These are phyloP conservation scores for Drosophila saltans DNA, from an alignment of 1,140 invertebrate genomes.

Conservation along the genomic window DNA sequence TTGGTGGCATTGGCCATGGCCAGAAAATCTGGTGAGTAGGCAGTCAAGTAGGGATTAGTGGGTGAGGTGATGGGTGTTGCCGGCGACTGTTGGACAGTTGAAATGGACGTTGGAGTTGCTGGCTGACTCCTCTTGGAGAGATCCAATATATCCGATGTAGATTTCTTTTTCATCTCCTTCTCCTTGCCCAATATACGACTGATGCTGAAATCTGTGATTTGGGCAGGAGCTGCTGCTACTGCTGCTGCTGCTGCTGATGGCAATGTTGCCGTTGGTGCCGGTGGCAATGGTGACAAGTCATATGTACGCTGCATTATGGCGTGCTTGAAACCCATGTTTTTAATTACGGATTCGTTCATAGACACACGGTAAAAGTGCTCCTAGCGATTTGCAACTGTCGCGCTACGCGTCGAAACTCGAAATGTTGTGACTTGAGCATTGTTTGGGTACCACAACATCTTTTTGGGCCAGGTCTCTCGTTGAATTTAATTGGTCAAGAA, in stretches of 20 bases:
- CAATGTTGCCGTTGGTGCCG: background rate
- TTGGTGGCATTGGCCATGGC: slow-evolving; percentile 79
- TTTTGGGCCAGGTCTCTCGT: slow-evolving; percentile 48
- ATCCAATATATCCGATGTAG: slow-evolving; percentile 57
- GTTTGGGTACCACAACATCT: slow-evolving; percentile 59
- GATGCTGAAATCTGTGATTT: slow-evolving; percentile 81
- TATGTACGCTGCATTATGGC: slow-evolving; percentile 74
- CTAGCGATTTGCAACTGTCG: slow-evolving; percentile 60
- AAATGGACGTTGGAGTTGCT: background rate
- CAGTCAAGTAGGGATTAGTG: slow-evolving; percentile 17
- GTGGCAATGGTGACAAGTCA: slow-evolving; percentile 62
- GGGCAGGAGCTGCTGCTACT: slow-evolving; percentile 29
- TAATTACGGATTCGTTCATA: slow-evolving; percentile 41
- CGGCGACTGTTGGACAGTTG: background rate
- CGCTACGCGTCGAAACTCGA: slow-evolving; percentile 74
- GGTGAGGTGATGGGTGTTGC: background rate
- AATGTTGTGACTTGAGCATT: slow-evolving; percentile 59
- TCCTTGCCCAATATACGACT: slow-evolving; percentile 74
- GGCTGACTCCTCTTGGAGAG: slow-evolving; percentile 64
- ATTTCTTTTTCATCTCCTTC: slow-evolving; percentile 32
- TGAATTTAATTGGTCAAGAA: slow-evolving; percentile 73
- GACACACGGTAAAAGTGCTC: slow-evolving; percentile 26
- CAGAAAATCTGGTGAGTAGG: slow-evolving; percentile 61
- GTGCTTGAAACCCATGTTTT: slow-evolving; percentile 79
- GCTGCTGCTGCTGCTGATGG: slow-evolving; percentile 10